A percentile compares a stretch with the other conserved stretches of the same genome.
Conservation (phyloP, 2,888 invertebrate genomes). For the Lasioglossum marginatum region DNA sequence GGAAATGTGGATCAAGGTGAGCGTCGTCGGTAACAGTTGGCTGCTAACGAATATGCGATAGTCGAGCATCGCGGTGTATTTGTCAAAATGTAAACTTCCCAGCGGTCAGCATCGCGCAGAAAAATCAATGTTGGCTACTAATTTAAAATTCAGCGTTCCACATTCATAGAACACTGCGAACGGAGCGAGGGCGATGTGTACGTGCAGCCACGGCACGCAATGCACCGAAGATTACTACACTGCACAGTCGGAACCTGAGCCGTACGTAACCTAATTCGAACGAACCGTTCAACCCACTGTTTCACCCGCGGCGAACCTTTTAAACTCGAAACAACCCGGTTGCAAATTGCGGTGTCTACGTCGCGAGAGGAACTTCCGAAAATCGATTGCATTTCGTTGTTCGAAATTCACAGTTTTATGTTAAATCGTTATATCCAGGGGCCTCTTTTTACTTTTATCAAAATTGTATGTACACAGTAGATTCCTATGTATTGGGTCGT, state of each 20-base stretch:
- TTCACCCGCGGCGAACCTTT: not conserved
- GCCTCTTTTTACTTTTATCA: no score
- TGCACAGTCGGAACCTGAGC: slow-evolving; percentile 2
- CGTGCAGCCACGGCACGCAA: slow-evolving; percentile 20
- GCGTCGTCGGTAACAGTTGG: slow-evolving; percentile 7
- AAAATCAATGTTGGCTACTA: not conserved
- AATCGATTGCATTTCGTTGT: not conserved
- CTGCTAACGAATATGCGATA: slow-evolving; percentile 19
- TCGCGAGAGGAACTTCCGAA: not conserved
- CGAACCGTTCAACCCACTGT: not conserved
- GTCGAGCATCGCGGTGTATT: slow-evolving; percentile 7
- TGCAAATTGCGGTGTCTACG: not conserved
- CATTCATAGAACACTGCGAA: not conserved
- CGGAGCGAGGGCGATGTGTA: slow-evolving; percentile 48
- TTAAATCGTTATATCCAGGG: no score
- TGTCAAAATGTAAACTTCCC: slow-evolving; percentile 37
- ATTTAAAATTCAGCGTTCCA: slow-evolving; percentile 48
- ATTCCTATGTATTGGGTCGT: no score
- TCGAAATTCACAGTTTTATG: not conserved
- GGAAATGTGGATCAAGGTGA: not conserved
- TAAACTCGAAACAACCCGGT: not conserved
- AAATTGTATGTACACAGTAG: no score
- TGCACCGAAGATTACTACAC: slow-evolving; percentile 34
- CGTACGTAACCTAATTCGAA: slow-evolving; percentile 57
- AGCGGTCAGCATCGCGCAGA: not conserved